Evolutionary conservation across 1,140 invertebrate species (phyloP).

Genomic region (Eubasilissa regina): DNA sequence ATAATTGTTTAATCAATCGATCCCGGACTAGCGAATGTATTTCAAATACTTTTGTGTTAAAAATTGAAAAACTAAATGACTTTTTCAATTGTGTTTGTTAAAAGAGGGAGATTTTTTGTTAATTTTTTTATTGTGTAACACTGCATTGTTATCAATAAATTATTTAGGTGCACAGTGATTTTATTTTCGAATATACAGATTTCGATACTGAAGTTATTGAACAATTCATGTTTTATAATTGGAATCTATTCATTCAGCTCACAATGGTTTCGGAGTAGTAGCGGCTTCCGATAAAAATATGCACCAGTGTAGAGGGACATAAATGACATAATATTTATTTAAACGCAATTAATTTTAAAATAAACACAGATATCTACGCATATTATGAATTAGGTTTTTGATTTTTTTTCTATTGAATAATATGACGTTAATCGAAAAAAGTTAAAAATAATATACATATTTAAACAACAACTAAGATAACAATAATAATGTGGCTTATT

Average conservation of each 20-base stretch:
- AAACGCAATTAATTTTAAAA: too few relatives aligned
- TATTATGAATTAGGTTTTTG: too few relatives aligned
- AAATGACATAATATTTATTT: too few relatives aligned
- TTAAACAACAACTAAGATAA: too few relatives aligned
- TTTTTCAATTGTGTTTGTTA: background rate
- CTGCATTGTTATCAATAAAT: constrained; percentile 8
- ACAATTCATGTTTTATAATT: constrained; percentile 16
- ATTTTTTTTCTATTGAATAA: too few relatives aligned
- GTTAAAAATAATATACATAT: too few relatives aligned
- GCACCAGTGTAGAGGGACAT: too few relatives aligned
- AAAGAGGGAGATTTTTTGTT: background rate
- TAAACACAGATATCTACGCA: too few relatives aligned
- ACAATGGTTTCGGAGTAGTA: constrained; percentile 14
- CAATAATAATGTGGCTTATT: too few relatives aligned
- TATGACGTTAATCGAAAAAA: too few relatives aligned
- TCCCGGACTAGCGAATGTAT: background rate
- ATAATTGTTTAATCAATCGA: background rate
- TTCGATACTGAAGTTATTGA: background rate
- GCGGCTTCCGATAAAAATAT: background rate
- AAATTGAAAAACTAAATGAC: background rate
- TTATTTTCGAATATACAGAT: constrained; percentile 21
- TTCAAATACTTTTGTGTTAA: background rate
- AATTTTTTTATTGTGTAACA: too few relatives aligned
- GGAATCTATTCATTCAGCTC: background rate
- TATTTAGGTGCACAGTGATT: background rate